Conservation (phyloP, 2,888 invertebrate species). For the Phengaris alcon region DNA sequence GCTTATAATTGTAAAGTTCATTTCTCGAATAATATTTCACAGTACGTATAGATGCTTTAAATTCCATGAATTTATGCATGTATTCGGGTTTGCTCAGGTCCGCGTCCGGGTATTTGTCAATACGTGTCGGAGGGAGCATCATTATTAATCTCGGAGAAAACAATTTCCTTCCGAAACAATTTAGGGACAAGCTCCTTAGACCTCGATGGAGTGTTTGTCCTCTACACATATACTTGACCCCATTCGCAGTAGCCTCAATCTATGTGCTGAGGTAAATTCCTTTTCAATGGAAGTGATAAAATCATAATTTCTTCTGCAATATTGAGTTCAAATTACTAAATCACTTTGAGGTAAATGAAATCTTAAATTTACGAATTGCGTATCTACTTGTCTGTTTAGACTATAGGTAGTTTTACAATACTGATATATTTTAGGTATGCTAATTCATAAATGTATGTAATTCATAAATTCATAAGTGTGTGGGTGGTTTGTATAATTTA, state of each 20-base stretch:
- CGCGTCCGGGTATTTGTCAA: neutral
- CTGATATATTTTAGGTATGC: no score
- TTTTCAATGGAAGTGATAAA: conserved; percentile 21
- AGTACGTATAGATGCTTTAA: neutral
- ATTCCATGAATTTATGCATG: conserved; percentile 13
- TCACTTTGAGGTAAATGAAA: neutral
- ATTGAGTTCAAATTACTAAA: neutral
- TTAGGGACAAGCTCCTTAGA: conserved; percentile 35
- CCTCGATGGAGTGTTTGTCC: conserved; percentile 37
- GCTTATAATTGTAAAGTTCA: neutral
- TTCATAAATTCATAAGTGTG: no score
- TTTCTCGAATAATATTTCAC: neutral
- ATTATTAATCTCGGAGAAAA: conserved; percentile 38
- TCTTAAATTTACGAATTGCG: no score
- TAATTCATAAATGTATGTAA: no score
- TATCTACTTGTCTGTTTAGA: no score
- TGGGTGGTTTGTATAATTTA: no score
- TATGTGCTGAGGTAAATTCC: conserved; percentile 26
- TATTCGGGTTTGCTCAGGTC: conserved; percentile 13
- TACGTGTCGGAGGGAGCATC: conserved; percentile 30
- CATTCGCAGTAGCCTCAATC: conserved; percentile 30
- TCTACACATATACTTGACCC: conserved; percentile 40
- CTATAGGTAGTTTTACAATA: no score
- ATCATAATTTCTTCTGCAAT: neutral
- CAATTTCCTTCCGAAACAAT: conserved; percentile 38